Conservation (phyloP, 2,888 invertebrate species). For the Meta bourneti region DNA sequence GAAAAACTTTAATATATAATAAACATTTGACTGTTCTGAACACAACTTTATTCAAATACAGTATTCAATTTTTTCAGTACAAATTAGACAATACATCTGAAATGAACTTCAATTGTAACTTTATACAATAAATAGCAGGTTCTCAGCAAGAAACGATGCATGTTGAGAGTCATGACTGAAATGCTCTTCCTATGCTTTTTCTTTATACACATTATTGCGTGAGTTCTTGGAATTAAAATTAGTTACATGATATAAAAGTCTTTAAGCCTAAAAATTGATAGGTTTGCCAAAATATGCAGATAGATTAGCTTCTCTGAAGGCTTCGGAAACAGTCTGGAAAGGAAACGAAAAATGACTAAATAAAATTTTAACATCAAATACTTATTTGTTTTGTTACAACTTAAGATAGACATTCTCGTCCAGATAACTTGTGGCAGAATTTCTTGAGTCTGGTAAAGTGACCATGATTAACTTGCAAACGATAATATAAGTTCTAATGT, state of each 20-base stretch:
- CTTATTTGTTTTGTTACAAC: neutral
- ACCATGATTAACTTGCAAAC: too few species aligned
- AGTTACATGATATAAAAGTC: neutral
- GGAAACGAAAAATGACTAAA: conserved; percentile 52
- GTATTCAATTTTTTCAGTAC: neutral
- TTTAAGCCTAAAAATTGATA: conserved; percentile 88
- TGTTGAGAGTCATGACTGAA: conserved; percentile 12
- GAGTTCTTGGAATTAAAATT: conserved; percentile 35
- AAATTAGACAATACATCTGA: neutral
- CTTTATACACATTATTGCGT: conserved; percentile 52
- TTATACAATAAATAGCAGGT: conserved; percentile 34
- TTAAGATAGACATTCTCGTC: neutral
- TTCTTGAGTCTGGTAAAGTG: too few species aligned
- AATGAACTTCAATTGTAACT: neutral
- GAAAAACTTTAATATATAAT: too few species aligned
- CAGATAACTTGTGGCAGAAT: too few species aligned
- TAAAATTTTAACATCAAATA: neutral
- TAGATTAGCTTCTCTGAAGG: conserved; percentile 96
- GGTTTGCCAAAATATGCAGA: conserved; percentile 97
- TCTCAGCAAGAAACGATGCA: neutral
- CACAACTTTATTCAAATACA: neutral
- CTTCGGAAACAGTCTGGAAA: conserved; percentile 96
- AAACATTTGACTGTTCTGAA: neutral
- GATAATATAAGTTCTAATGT: too few species aligned
- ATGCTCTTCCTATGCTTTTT: conserved; percentile 3